Percentiles rank a stretch among this genome's conserved stretches.
phyloP scores from a whole-genome alignment of 2,888 invertebrate genomes.

The Ectobius pallidus region DNA sequence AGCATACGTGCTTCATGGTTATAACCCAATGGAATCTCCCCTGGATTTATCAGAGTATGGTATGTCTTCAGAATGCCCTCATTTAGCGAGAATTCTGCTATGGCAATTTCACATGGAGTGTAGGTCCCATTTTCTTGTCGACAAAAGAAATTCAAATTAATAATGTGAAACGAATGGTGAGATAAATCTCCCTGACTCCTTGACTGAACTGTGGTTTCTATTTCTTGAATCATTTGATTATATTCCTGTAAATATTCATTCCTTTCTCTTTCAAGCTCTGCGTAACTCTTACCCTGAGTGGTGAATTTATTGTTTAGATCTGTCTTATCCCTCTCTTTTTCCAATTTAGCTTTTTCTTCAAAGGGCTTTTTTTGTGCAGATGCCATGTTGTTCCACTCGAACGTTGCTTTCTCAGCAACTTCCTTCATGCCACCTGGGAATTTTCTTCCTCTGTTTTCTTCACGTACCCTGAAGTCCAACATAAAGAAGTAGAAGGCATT shows the following conservation, averaged over 20 bases:
- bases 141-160: constrained; percentile 33
- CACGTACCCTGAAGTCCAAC: constrained; percentile 26
- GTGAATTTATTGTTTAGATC: constrained; percentile 7
- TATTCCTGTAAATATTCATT: neutral
- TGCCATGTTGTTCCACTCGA: constrained; percentile 34
- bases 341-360: constrained; percentile 33
- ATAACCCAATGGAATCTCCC: constrained; percentile 3
- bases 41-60: constrained; percentile 36
- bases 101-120: constrained; percentile 39
- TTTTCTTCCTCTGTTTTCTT: constrained; percentile 29
- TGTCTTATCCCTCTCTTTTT: constrained; percentile 23
- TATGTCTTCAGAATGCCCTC: constrained; percentile 33
- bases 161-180: neutral
- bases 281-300: constrained; percentile 13
- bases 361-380: constrained; percentile 28
- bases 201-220: neutral
- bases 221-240: neutral
- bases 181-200: neutral
- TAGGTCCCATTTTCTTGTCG: constrained; percentile 32
- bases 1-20: neutral
- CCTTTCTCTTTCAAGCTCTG: constrained; percentile 8
- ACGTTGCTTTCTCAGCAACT: constrained; percentile 30
- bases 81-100: constrained; percentile 32
- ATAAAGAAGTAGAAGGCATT: constrained; percentile 37
- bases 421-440: constrained; percentile 34